Base-by-base conservation (phyloP, 2,797 vertebrate species). In the Anisognathus igniventris region DNA sequence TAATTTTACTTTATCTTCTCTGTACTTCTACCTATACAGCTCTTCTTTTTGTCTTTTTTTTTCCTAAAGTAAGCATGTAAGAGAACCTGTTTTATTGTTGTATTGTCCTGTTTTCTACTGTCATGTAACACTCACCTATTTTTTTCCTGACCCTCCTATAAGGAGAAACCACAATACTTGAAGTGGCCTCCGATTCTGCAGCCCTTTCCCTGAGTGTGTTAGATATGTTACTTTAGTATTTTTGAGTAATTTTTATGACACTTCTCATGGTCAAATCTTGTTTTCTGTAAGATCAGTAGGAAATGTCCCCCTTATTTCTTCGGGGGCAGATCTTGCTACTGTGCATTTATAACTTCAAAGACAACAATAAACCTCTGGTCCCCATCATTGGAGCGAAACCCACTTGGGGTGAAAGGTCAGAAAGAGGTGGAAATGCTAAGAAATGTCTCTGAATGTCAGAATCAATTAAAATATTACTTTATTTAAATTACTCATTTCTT, bases 391-490 rank as follows among this genome's bases (percentile, higher is more conserved):
- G 53, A 79, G 67, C 0, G 0, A 76, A 90, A 84, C 53, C 15
- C 45, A 18, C 77, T 86, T 30, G 48, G 33, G 81, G 40, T 92
- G 77, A 92, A 88, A 91, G 82, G 90, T 92, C 73, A 44, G 82
- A 44, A 83, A 33, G 61, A 80, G 44, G 72, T 85, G 62, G 58
- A 78, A 87, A 10, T 17, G 48, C 62, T 53, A 40, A 88, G 56
- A 92, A 94, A 84, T 42, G 51, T 88, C 54, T 75, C 85, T 71
- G 54, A 88, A 51, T 83, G 76, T 90, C 70, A 86, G 56, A 90
- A 90, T 92, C 91, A 82, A 94, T 97, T 96, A 93, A 90, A 94
- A 93, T 91, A 90, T 27, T 83, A 48, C 76, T 88, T 90, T 78
- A 83, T 96, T 96, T 92, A 86, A 92, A 73, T 90, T n/a, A 86